phyloP scores from a whole-genome alignment of 2,797 vertebrate genomes.

The Loriculus beryllinus region DNA sequence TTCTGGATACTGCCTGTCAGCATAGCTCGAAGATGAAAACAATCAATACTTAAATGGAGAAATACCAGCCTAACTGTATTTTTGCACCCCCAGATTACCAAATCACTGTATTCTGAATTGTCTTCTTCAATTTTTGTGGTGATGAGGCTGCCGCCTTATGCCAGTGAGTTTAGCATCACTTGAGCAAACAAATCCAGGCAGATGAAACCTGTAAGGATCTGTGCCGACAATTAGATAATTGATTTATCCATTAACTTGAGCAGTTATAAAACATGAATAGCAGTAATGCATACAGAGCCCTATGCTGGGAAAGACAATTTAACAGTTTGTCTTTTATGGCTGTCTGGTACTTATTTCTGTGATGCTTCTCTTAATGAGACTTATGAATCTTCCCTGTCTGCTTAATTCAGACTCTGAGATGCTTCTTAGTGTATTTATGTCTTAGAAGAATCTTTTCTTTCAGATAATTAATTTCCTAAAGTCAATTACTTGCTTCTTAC shows the following conservation, averaged over 20 bases:
- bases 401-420: constrained; percentile 24
- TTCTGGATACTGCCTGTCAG: neutral
- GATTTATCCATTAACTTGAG: constrained; percentile 37
- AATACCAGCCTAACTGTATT: neutral
- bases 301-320: neutral
- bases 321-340: constrained; percentile 50
- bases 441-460: constrained; percentile 12
- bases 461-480: constrained; percentile 7
- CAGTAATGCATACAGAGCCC: neutral
- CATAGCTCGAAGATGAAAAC: neutral
- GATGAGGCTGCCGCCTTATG: neutral
- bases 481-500: neutral
- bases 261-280: constrained; percentile 44
- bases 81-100: neutral
- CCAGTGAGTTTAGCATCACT: neutral
- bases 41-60: neutral
- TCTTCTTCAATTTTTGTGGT: neutral
- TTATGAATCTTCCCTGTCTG: constrained; percentile 40
- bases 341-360: constrained; percentile 45
- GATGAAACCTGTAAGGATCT: neutral
- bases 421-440: constrained; percentile 31
- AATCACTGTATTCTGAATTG: neutral
- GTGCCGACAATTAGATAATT: constrained; percentile 1
- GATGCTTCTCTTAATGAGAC: constrained; percentile 50
- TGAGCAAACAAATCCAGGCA: neutral